A percentile compares a stretch with the other conserved stretches of the same genome.
phyloP scores from a whole-genome alignment of 1,140 invertebrate species.

The Heliconius eleuchia region DNA sequence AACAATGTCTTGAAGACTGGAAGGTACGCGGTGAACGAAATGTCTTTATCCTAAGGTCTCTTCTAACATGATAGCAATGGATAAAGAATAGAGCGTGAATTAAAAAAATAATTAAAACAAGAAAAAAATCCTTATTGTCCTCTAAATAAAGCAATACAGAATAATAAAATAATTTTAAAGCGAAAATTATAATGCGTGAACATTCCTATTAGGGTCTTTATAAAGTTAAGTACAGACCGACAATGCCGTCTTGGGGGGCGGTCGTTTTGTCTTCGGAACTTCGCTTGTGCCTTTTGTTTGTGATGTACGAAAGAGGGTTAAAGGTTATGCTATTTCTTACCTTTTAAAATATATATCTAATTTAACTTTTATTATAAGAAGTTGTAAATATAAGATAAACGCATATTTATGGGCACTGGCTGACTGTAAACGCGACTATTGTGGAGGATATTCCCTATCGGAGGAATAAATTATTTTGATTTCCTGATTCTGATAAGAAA shows the following conservation, averaged over 20 bases:
- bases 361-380: neutral
- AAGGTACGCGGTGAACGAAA: too few relatives aligned
- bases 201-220: conserved; percentile 10
- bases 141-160: neutral
- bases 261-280: conserved; percentile 5
- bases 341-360: neutral
- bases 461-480: too few relatives aligned
- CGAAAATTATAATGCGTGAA: conserved; percentile 10
- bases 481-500: too few relatives aligned
- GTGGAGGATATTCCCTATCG: too few relatives aligned
- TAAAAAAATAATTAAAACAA: neutral
- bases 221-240: conserved; percentile 13
- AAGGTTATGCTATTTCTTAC: neutral
- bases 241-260: conserved; percentile 12
- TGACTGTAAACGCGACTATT: too few relatives aligned
- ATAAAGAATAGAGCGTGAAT: too few relatives aligned
- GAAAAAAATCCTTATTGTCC: neutral
- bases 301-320: conserved; percentile 12
- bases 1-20: too few relatives aligned
- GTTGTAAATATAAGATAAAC: neutral
- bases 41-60: too few relatives aligned
- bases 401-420: too few relatives aligned
- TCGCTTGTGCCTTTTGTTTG: conserved; percentile 5
- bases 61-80: too few relatives aligned
- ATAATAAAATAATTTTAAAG: conserved; percentile 6